Base-by-base conservation (phyloP, 2,888 invertebrate species). In the Mechanitis mazaeus region DNA sequence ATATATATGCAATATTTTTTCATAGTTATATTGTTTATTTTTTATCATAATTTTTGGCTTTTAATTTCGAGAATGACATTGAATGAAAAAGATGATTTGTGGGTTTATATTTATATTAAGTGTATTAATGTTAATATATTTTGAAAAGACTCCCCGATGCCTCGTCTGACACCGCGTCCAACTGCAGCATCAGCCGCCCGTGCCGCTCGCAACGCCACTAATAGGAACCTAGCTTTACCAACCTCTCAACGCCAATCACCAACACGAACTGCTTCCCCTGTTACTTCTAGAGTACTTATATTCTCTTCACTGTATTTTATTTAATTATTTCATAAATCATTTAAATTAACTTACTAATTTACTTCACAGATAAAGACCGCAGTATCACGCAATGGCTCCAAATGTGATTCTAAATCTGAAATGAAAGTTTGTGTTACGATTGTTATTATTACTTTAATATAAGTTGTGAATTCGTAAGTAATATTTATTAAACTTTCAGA, bases 131-230 rank as follows among this genome's bases (percentile, higher is more conserved):
- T 35, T 35, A 35, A 35, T 35, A 35, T 42, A 53, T 9, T 58
- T 3, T 11, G 38, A 42, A 35, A 20, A 66, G 61, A 61, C 61
- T 66, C 68, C 33, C 57, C 74, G 12, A 68, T 74, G 56, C 83
- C 85, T 7, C 80, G 84, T 12, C 69, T 87, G 57, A 28, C 78
- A 33, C 87, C 89, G 1, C 81, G 89, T 28, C 78, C 80, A 4
- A 89, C 89, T 2, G 86, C 87, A 1, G 87, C 89, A 20, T 89
- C 89, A 0, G 78, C 81, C 20, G 89, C 89, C 20, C 85, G 89
- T 35, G 89, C 89, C 1, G 87, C 87, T 3, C 82, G 82, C 53
- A 87, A 80, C 69, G 87, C 89, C 42, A 81, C 81, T 66, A 87
- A 84, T 63, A 76, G 89, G 58, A 83, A 79, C 64, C 64, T 78